Evolutionary conservation across 2,113 vertebrate species (phyloP).

Genomic region (Menidia beryllina): DNA sequence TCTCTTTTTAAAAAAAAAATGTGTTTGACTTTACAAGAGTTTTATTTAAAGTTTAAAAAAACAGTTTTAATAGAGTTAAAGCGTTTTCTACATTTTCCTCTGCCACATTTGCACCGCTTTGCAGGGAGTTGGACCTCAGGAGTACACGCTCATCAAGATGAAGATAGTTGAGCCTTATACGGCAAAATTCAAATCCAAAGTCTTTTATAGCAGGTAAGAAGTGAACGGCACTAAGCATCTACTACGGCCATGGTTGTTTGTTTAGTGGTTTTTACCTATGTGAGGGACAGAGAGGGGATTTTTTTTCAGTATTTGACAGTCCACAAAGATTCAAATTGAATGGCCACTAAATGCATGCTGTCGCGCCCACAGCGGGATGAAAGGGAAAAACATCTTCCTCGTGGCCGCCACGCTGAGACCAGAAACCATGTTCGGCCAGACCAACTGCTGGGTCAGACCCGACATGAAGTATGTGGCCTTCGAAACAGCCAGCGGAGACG

Average conservation of each 20-base stretch:
- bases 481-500: conserved; percentile 85
- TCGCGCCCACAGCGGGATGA: conserved; percentile 83
- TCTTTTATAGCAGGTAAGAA: conserved; percentile 75
- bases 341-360: background rate
- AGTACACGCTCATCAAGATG: conserved; percentile 97
- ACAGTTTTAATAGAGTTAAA: too few species aligned
- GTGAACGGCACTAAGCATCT: background rate
- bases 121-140: conserved; percentile 96
- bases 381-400: conserved; percentile 91
- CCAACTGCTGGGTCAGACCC: conserved; percentile 96
- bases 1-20: background rate
- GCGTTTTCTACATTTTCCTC: background rate
- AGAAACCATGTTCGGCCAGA: conserved; percentile 99
- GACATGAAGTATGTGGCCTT: conserved; percentile 97
- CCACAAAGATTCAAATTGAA: too few species aligned
- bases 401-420: conserved; percentile 96
- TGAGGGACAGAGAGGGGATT: too few species aligned
- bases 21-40: too few species aligned
- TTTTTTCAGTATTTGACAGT: too few species aligned
- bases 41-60: too few species aligned
- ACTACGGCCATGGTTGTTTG: too few species aligned
- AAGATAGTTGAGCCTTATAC: conserved; percentile 94
- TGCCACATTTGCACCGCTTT: conserved; percentile 12
- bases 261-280: too few species aligned
- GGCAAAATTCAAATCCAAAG: conserved; percentile 89